Evolutionary conservation across 2,888 invertebrate genomes (phyloP).

Genomic region (Dryococelus australis): DNA sequence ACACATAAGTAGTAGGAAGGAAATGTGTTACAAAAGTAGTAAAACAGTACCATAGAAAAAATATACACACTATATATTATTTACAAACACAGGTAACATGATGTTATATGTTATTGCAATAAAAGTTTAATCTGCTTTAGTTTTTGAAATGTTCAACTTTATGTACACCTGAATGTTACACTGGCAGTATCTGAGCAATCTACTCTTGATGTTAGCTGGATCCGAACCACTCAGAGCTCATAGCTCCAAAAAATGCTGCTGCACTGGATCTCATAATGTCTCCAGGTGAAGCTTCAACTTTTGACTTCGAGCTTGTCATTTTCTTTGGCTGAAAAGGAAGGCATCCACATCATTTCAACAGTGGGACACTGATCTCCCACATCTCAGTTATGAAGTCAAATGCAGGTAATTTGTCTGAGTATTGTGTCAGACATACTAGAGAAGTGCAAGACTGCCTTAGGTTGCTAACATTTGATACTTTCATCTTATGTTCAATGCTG

Average conservation of each 20-base stretch:
- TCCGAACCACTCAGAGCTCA: slow-evolving; percentile 85
- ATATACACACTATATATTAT: not conserved
- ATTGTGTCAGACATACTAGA: no score
- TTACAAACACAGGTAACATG: no score
- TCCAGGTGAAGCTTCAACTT: slow-evolving; percentile 61
- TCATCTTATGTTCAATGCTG: no score
- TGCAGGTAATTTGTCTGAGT: no score
- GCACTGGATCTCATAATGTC: slow-evolving; percentile 72
- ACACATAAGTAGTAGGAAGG: no score
- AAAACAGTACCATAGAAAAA: no score
- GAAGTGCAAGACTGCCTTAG: no score
- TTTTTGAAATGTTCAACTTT: not conserved
- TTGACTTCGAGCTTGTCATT: slow-evolving; percentile 48
- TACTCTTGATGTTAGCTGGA: slow-evolving; percentile 31
- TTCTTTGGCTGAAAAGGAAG: slow-evolving; percentile 61
- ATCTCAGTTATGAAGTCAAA: no score
- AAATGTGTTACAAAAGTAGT: no score
- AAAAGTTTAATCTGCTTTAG: not conserved
- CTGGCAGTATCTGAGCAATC: not conserved
- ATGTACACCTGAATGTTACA: not conserved
- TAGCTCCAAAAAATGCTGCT: slow-evolving; percentile 80
- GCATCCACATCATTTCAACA: not conserved
- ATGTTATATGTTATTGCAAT: not conserved
- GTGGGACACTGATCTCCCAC: no score
- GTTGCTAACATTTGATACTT: no score